phyloP scores from a whole-genome alignment of 2,797 vertebrate genomes.

The Hapalemur alaotrensis region DNA sequence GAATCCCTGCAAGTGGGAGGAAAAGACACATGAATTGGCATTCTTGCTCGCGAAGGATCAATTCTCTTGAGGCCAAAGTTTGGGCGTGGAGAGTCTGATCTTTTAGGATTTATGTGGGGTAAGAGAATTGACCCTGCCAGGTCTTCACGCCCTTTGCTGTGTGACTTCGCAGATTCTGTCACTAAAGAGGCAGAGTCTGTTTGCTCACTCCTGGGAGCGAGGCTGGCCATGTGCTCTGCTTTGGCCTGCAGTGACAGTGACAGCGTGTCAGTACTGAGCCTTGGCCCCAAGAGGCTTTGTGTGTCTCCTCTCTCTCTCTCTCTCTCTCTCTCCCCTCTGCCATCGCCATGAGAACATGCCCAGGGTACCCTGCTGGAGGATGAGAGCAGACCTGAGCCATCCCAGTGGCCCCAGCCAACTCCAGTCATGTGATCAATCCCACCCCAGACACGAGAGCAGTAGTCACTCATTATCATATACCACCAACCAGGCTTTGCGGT shows the following conservation, averaged over 20 bases:
- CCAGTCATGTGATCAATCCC: background rate
- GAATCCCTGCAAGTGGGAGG: background rate
- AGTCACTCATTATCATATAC: background rate
- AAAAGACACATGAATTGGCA: background rate
- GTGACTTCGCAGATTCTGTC: background rate
- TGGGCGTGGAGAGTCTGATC: too few species aligned
- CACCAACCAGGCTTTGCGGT: background rate
- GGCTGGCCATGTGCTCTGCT: background rate
- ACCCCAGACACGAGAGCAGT: background rate
- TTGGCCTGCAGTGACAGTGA: background rate
- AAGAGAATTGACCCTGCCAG: too few species aligned
- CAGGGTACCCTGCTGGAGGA: background rate
- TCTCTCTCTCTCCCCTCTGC: background rate
- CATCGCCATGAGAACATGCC: background rate
- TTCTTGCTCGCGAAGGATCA: background rate
- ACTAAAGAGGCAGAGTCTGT: background rate
- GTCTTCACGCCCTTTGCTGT: background rate
- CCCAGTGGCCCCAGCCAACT: background rate
- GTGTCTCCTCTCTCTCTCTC: background rate
- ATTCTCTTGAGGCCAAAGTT: too few species aligned
- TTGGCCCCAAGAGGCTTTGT: too few species aligned
- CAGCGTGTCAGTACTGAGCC: background rate
- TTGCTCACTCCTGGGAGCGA: background rate
- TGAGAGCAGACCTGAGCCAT: background rate
- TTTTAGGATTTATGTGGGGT: too few species aligned